Percentiles rank a stretch among this genome's conserved stretches.
phyloP scores from a whole-genome alignment of 2,113 vertebrate species.

The Eonycteris spelaea region DNA sequence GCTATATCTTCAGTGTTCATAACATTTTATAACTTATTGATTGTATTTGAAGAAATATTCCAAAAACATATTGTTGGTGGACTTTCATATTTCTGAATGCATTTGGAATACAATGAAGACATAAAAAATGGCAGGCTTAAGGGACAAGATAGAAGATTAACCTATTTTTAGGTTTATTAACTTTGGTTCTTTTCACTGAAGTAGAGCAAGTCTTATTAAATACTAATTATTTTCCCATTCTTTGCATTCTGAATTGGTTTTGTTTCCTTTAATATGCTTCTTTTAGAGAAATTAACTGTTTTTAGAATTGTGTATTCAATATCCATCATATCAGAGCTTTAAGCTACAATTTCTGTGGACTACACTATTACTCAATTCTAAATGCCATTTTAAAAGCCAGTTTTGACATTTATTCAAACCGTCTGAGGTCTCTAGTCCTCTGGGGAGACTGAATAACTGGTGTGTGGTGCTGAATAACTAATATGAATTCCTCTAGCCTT shows the following conservation, averaged over 20 bases:
- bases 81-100: conserved; percentile 24
- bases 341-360: conserved; percentile 25
- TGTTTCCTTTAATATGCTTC: conserved; percentile 23
- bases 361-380: conserved; percentile 24
- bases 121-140: conserved; percentile 57
- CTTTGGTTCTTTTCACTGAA: conserved; percentile 50
- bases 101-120: conserved; percentile 51
- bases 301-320: conserved; percentile 27
- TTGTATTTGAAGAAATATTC: conserved; percentile 6
- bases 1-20: background rate
- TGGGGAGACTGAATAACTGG: background rate
- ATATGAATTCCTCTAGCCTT: background rate
- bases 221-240: conserved; percentile 54
- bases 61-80: background rate
- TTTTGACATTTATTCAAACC: conserved; percentile 56
- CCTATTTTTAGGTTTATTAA: conserved; percentile 70
- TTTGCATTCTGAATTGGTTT: conserved; percentile 48
- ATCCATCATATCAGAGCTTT: background rate
- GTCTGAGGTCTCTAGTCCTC: background rate
- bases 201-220: conserved; percentile 63
- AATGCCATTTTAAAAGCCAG: conserved; percentile 27
- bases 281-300: conserved; percentile 28
- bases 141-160: conserved; percentile 57
- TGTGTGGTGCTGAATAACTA: background rate
- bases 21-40: background rate